Conservation (phyloP, 2,113 vertebrate genomes). For the Sarotherodon lohbergeri region DNA sequence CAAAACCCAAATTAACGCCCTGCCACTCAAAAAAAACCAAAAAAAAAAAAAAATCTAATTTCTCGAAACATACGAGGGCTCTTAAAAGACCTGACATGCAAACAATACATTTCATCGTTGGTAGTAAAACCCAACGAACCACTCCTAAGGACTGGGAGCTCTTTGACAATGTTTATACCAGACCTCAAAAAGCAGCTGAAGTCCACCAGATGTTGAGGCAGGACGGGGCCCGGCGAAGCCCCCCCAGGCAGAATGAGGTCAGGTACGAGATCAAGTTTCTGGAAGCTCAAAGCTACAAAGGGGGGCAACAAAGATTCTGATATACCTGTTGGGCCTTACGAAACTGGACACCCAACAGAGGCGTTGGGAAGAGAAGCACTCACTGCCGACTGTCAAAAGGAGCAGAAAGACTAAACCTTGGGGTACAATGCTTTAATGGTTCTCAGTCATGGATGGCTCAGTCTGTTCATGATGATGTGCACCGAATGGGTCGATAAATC, state of each 20-base stretch:
- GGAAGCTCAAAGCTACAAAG: conserved; percentile 65
- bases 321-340: conserved; percentile 68
- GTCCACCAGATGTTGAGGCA: conserved; percentile 68
- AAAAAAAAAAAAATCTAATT: neutral
- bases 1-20: neutral
- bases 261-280: conserved; percentile 74
- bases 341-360: conserved; percentile 66
- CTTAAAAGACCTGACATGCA: conserved; percentile 37
- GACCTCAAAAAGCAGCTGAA: conserved; percentile 59
- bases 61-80: conserved; percentile 19
- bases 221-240: conserved; percentile 42
- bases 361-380: conserved; percentile 58
- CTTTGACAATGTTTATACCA: conserved; percentile 60
- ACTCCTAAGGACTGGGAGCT: conserved; percentile 31
- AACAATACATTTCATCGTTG: conserved; percentile 35
- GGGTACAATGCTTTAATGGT: conserved; percentile 35
- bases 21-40: neutral
- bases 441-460: conserved; percentile 31
- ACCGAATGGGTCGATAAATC: conserved; percentile 38
- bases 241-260: conserved; percentile 74
- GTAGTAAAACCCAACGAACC: conserved; percentile 34
- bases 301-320: conserved; percentile 66
- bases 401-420: conserved; percentile 44
- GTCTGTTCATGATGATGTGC: neutral
- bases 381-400: conserved; percentile 47